Conservation (phyloP, 23 tunicate species). For the Halocynthia aurantium region DNA sequence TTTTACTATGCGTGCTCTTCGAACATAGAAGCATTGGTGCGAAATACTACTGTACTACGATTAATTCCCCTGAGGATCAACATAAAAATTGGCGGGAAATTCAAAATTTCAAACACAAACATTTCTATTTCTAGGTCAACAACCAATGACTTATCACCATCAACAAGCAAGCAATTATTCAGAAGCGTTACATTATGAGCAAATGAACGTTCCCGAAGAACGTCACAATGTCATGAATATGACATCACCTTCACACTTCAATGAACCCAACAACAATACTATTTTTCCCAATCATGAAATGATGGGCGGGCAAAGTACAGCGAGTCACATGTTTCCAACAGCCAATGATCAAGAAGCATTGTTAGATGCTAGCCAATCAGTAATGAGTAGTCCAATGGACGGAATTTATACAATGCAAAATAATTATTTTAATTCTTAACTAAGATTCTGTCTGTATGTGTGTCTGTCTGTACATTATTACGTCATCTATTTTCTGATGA, state of each 20-base stretch:
- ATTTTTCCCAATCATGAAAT: background rate
- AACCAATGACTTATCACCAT: too few species aligned
- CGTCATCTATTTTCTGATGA: too few species aligned
- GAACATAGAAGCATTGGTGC: too few species aligned
- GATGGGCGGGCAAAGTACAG: background rate
- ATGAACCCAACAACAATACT: background rate
- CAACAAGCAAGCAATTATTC: too few species aligned
- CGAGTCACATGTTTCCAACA: background rate
- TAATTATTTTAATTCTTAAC: constrained; percentile 28
- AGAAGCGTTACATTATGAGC: background rate
- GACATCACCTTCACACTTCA: background rate
- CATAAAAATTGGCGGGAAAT: too few species aligned
- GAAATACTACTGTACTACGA: too few species aligned
- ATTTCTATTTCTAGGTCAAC: too few species aligned
- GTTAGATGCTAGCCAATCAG: constrained; percentile 13
- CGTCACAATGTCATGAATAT: background rate
- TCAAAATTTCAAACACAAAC: too few species aligned
- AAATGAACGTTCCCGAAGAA: constrained; percentile 8
- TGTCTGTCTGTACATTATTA: too few species aligned
- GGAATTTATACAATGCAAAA: constrained; percentile 44
- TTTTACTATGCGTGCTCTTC: too few species aligned
- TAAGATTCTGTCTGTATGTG: too few species aligned
- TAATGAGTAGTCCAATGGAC: constrained; percentile 23
- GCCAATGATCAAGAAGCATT: background rate
- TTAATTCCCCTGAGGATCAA: too few species aligned